Conservation (phyloP, 2,888 invertebrate species). For the Micoletzkya japonica region DNA sequence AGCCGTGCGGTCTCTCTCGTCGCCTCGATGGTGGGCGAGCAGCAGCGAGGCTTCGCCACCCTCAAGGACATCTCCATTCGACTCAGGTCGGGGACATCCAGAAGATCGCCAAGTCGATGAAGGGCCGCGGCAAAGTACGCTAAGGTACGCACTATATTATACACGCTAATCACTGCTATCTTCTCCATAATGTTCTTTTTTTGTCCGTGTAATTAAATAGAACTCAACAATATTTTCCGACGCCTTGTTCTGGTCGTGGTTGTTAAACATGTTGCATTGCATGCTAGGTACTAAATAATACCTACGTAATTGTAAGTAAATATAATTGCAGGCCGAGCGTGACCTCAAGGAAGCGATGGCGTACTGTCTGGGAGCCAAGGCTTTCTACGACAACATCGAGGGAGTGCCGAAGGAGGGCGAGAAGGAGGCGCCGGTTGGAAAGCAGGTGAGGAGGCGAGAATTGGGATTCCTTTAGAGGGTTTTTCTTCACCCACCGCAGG, state of each 20-base stretch:
- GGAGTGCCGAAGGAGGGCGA: constrained; percentile 36
- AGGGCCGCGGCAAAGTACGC: constrained; percentile 82
- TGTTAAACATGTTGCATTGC: too few species aligned
- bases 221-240: not conserved
- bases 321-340: constrained; percentile 87
- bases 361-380: constrained; percentile 79
- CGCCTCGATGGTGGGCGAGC: constrained; percentile 43
- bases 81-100: constrained; percentile 97
- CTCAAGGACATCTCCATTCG: constrained; percentile 78
- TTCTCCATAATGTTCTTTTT: too few species aligned
- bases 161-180: too few species aligned
- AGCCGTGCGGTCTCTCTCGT: constrained; percentile 29
- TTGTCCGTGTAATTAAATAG: too few species aligned
- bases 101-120: constrained; percentile 99
- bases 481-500: too few species aligned
- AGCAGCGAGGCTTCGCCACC: constrained; percentile 59
- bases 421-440: constrained; percentile 31
- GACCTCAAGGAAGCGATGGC: constrained; percentile 90
- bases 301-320: not conserved
- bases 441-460: too few species aligned
- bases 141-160: too few species aligned
- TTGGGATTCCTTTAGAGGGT: too few species aligned
- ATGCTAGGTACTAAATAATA: too few species aligned
- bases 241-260: not conserved
- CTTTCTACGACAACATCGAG: constrained; percentile 85